A percentile compares a stretch with the other conserved stretches of the same genome.
phyloP scores from a whole-genome alignment of 2,888 invertebrate genomes.

The Folsomia candida region DNA sequence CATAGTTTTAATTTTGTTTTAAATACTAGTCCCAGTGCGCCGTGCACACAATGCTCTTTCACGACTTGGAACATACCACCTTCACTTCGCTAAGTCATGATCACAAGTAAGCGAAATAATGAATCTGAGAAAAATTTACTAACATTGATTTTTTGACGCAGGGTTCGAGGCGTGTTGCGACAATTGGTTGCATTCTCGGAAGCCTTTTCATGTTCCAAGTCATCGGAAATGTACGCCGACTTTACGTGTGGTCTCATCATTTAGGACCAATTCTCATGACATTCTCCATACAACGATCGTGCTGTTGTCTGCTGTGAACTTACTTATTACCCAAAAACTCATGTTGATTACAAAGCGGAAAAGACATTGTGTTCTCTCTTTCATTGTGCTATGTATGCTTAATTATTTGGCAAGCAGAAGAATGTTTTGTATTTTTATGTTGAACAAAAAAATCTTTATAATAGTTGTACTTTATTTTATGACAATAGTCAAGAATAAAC shows the following conservation, averaged over 20 bases:
- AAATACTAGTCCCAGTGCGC: constrained; percentile 55
- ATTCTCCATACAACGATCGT: neutral
- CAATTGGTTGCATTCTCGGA: constrained; percentile 49
- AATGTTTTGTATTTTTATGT: neutral
- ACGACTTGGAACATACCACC: constrained; percentile 55
- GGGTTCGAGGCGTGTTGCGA: constrained; percentile 47
- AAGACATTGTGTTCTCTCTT: neutral
- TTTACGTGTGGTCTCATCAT: constrained; percentile 47
- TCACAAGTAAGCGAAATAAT: constrained; percentile 54
- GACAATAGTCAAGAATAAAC: neutral
- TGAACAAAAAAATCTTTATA: neutral
- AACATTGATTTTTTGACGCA: constrained; percentile 15
- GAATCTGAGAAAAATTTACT: neutral
- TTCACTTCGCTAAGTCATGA: constrained; percentile 54
- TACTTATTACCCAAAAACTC: neutral
- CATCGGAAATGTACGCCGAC: constrained; percentile 47
- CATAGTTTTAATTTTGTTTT: constrained; percentile 7
- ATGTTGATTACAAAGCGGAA: neutral
- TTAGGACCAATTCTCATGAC: too few species aligned
- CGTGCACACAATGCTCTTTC: constrained; percentile 52
- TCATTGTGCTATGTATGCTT: neutral
- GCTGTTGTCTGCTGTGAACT: neutral
- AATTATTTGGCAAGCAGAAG: neutral
- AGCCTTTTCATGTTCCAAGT: constrained; percentile 46
- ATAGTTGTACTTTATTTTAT: too few species aligned